phyloP scores from a whole-genome alignment of 2,113 vertebrate genomes.

The Cynopterus brachyotis region DNA sequence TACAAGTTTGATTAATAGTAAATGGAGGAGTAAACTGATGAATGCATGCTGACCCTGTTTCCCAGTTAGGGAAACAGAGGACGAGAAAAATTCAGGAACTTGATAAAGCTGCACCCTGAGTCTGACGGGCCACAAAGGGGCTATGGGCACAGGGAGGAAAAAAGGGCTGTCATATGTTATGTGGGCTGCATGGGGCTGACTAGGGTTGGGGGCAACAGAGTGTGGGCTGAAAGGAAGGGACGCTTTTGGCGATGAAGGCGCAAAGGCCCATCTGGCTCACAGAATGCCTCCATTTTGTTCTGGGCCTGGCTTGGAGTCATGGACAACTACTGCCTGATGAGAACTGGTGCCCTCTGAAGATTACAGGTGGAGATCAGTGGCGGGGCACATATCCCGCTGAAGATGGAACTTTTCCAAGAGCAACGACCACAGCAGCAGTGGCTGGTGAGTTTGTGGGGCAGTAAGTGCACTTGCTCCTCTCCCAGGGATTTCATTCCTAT shows the following conservation, averaged over 20 bases:
- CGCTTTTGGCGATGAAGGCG: background rate
- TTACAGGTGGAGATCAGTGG: background rate
- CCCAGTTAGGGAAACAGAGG: background rate
- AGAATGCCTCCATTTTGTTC: background rate
- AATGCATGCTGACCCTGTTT: background rate
- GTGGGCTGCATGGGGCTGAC: background rate
- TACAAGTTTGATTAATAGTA: background rate
- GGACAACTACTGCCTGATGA: background rate
- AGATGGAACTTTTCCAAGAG: background rate
- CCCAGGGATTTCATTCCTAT: background rate
- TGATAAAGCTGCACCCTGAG: background rate
- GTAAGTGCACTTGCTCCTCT: background rate
- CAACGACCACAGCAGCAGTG: too few relatives aligned
- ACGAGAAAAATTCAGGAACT: background rate
- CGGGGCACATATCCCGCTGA: background rate
- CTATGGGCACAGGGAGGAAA: background rate
- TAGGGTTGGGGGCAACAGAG: background rate
- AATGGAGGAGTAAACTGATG: background rate
- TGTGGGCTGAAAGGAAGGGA: background rate
- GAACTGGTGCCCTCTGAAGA: background rate
- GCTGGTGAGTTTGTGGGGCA: background rate
- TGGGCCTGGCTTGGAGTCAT: background rate
- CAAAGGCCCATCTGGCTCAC: background rate
- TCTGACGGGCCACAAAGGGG: background rate
- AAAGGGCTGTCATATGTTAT: rapidly evolving